phyloP scores from a whole-genome alignment of 2,797 vertebrate species.

The Spizella passerina region DNA sequence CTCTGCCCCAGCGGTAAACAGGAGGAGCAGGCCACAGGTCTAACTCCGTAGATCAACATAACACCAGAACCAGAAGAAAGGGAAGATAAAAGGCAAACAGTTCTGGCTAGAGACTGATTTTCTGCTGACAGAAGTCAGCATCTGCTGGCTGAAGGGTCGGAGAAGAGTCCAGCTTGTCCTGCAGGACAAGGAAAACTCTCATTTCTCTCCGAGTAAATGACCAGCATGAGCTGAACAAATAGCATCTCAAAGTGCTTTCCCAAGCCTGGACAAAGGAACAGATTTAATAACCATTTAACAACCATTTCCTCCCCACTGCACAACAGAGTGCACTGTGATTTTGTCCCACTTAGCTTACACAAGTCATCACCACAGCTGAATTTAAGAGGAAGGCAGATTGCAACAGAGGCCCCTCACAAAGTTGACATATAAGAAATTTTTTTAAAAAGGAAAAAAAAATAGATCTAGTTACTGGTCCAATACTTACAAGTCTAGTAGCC shows the following conservation, averaged over 20 bases:
- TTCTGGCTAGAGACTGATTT: background rate
- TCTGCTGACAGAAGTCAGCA: background rate
- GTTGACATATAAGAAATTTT: accelerated
- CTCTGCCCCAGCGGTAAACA: background rate
- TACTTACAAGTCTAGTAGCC: background rate
- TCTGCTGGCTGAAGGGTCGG: background rate
- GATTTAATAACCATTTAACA: background rate
- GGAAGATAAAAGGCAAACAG: background rate
- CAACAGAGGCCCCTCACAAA: background rate
- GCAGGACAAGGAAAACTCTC: background rate
- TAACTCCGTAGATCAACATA: background rate
- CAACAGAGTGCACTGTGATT: background rate
- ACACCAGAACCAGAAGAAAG: background rate
- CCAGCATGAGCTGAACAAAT: background rate
- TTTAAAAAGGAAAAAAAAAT: too few relatives aligned
- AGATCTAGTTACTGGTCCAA: background rate
- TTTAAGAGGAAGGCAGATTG: background rate
- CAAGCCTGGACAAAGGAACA: background rate
- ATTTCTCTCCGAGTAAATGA: background rate
- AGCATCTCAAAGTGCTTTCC: background rate
- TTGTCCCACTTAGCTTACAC: background rate
- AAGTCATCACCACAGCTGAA: background rate
- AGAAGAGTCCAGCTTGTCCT: background rate
- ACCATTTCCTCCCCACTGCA: background rate
- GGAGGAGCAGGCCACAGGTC: background rate